Base-by-base conservation (phyloP, 2,797 vertebrate species). In the Hafferia zeledoni region DNA sequence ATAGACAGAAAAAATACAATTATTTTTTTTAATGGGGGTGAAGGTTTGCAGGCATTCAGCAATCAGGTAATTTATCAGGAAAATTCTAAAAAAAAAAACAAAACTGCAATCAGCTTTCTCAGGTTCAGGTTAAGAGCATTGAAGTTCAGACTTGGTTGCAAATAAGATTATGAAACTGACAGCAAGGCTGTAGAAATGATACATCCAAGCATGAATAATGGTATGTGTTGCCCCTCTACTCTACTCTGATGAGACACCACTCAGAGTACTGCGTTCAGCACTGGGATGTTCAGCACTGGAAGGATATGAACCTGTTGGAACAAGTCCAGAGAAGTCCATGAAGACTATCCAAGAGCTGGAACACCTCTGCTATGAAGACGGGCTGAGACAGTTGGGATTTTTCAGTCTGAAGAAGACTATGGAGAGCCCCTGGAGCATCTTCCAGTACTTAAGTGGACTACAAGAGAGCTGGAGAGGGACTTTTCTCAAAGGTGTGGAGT, bases 361-460 rank as follows among this genome's bases (percentile, higher is more conserved):
- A 2, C 6, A 8, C 2, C 7, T 72, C 14, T 84, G 0, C 14
- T 67, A 0, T 6, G 43, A 35, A 5, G 25, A 39, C 5, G 53
- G 28, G 3, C 37, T 74, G 43, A 69, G 16, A 39, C 6, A 91
- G 6, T 3, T 49, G n/a, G 13, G 3, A 4, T 3, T 16, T 12
- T 5, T 59, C 16, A 35, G 13, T 24, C 24, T 68, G 15, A 28
- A 28, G 5, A 85, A 67, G 24, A 60, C 20, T 23, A 13, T 63
- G 39, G 20, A 12, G 14, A 70, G 22, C 69, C 5, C 25, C 78
- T 9, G 39, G 2, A 7, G 20, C 2, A 5, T 13, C 13, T 69
- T 76, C 2, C 11, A 53, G 3, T 35, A 15, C 15, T 9, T 60
- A 27, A 47, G 13, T 13, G 1, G 10, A 5, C 5, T 49, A 0